phyloP scores from a whole-genome alignment of 2,888 invertebrate genomes.

The Odontothrips loti region DNA sequence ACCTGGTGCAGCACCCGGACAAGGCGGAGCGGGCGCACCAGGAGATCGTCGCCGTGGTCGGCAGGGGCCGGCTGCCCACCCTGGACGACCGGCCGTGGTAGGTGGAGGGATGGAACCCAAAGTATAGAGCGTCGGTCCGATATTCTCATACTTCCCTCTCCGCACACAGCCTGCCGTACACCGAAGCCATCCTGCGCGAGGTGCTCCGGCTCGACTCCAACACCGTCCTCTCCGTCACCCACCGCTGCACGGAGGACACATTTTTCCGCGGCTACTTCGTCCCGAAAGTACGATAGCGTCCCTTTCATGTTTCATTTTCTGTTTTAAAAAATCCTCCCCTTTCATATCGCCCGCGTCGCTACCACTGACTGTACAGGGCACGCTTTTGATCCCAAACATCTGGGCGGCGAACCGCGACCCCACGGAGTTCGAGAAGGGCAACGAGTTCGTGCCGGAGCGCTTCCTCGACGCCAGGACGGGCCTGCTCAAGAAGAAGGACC shows the following conservation, averaged over 20 bases:
- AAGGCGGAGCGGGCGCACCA: slow-evolving; percentile 55
- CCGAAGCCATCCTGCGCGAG: slow-evolving; percentile 61
- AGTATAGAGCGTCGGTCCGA: no score
- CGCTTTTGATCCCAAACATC: slow-evolving; percentile 55
- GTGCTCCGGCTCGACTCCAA: slow-evolving; percentile 53
- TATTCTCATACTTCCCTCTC: no score
- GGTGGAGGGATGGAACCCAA: slow-evolving; percentile 35
- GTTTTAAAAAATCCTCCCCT: no score
- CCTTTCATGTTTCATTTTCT: not conserved
- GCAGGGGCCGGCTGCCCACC: slow-evolving; percentile 55
- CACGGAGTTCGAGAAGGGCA: slow-evolving; percentile 60
- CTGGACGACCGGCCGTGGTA: slow-evolving; percentile 58
- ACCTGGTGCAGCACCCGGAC: slow-evolving; percentile 55
- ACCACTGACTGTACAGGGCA: slow-evolving; percentile 46
- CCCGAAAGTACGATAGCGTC: slow-evolving; percentile 50
- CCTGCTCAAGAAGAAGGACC: slow-evolving; percentile 54
- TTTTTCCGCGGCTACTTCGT: slow-evolving; percentile 56
- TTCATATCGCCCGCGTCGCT: no score
- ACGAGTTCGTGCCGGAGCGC: slow-evolving; percentile 62
- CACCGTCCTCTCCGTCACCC: slow-evolving; percentile 58
- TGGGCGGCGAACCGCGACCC: slow-evolving; percentile 55
- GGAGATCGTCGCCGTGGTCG: slow-evolving; percentile 61
- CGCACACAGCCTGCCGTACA: slow-evolving; percentile 48
- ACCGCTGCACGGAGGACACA: slow-evolving; percentile 51
- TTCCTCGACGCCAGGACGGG: slow-evolving; percentile 55